phyloP scores from a whole-genome alignment of 1,140 invertebrate species.

The silkworm (Bombyx mori) region ASM3026992v2 NC_085124.1:7703501-7704000 shows the following conservation, averaged over 20 bases:
- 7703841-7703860: no score
- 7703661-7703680: slow-evolving; percentile 41
- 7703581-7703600: neutral
- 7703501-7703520: no score
- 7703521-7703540: no score
- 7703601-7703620: slow-evolving; percentile 24
- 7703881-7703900: neutral
- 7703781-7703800: neutral
- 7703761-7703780: neutral
- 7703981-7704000: no score
- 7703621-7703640: slow-evolving; percentile 57
- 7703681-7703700: slow-evolving; percentile 36
- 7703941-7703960: no score
- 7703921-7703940: no score
- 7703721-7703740: neutral
- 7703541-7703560: neutral
- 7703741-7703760: neutral
- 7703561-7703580: slow-evolving; percentile 1
- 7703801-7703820: slow-evolving; percentile 1
- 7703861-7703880: neutral
- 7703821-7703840: neutral
- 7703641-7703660: slow-evolving; percentile 39
- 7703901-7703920: neutral
- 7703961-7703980: no score
- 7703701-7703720: slow-evolving; percentile 23